Evolutionary conservation across 2,797 vertebrate genomes (phyloP), one percentile per base, ranked within the genome.

Genomic region (Astyanax mexicanus): DNA sequence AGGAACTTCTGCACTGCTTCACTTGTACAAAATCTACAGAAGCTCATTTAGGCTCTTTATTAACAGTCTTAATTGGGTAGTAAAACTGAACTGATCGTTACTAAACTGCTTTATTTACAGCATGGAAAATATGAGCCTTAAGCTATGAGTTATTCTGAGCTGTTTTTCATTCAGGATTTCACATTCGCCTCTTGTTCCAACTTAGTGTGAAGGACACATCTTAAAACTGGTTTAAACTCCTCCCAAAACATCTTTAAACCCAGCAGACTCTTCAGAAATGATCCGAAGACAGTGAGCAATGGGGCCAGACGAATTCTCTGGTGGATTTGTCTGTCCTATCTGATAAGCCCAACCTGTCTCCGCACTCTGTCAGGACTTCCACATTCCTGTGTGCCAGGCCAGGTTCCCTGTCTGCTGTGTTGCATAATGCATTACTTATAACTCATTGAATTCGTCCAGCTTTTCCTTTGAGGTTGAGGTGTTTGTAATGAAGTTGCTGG

Each of bases 311-410:
- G 6, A 65, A 65, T 65, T 49, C 25, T 67, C 25, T 27, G 21
- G 35, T 21, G 55, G 35, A 40, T 44, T 15, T 67, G 12, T 47
- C n/a, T 58, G 69, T 55, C 23, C 4, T 35, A 52, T 72, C 72
- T 42, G 67, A 70, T 75, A 52, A 66, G 9, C 21, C n/a, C 6
- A 49, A 27, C n/a, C 27, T 27, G 62, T 75, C 67, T 37, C 35
- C 42, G 32, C 54, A 17, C 23, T 29, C 12, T 67, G 13, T 61
- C 49, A 60, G 5, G 17, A 19, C 38, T 60, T 75, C 65, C 70
- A 69, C 70, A 66, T 77, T 73, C 38, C 9, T 23, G 25, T 73
- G 27, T 55, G 37, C 44, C 58, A 71, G 19, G 45, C 12, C 74
- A n/a, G 58, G 13, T 57, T 77, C 25, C n/a, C 45, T 70, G 38